A percentile compares a stretch with the other conserved stretches of the same genome.
phyloP scores from a whole-genome alignment of 30 jellyfish, hydroid and myxozoan species.

The Aurelia sp. region DNA sequence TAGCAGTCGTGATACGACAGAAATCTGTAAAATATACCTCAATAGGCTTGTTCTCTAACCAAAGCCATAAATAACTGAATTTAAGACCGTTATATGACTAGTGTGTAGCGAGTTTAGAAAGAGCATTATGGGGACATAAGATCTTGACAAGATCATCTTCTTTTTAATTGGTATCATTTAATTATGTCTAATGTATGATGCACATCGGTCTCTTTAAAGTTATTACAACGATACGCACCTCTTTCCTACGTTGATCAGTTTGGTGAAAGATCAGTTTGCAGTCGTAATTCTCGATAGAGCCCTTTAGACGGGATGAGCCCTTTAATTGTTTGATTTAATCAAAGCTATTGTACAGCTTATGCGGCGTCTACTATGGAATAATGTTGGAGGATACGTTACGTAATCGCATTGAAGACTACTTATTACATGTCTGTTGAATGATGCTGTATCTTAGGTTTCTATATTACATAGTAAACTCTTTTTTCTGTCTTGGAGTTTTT shows the following conservation, averaged over 20 bases:
- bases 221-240: slow-evolving; percentile 34
- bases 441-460: no score
- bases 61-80: slow-evolving; percentile 12
- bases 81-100: slow-evolving; percentile 41
- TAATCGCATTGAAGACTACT: no score
- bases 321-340: slow-evolving; percentile 57
- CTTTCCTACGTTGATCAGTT: slow-evolving; percentile 50
- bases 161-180: slow-evolving; percentile 50
- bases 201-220: slow-evolving; percentile 40
- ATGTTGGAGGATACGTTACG: no score
- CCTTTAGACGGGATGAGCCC: slow-evolving; percentile 63
- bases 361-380: slow-evolving; percentile 20
- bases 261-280: slow-evolving; percentile 49
- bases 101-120: slow-evolving; percentile 16
- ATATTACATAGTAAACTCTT: no score
- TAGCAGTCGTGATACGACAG: no score
- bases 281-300: slow-evolving; percentile 57
- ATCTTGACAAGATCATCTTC: slow-evolving; percentile 37
- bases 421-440: no score
- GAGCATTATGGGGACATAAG: slow-evolving; percentile 11
- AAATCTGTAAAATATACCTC: no score
- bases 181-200: slow-evolving; percentile 40
- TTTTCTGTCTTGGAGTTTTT: no score
- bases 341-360: slow-evolving; percentile 46
- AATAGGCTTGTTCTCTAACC: no score